phyloP scores from a whole-genome alignment of 2,888 invertebrate species.

The Pharmacophagus antenor region DNA sequence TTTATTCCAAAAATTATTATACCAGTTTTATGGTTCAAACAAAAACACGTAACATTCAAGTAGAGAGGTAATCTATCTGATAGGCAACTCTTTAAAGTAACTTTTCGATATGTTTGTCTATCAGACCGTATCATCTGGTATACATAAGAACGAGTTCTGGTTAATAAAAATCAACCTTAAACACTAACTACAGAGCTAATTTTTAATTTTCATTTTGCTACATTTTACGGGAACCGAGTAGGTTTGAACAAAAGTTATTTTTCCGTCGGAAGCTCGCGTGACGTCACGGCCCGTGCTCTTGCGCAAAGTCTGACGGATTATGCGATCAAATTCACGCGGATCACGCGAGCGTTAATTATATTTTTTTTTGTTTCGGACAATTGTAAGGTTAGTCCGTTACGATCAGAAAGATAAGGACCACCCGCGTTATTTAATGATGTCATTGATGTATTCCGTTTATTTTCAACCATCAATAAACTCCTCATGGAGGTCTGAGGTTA shows the following conservation, averaged over 20 bases:
- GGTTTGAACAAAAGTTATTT: conserved; percentile 42
- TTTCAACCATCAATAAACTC: neutral
- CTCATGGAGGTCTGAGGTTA: neutral
- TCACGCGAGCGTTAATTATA: conserved; percentile 48
- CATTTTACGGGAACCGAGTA: conserved; percentile 19
- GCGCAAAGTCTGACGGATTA: conserved; percentile 55
- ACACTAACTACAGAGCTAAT: neutral
- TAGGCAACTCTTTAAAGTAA: conserved; percentile 35
- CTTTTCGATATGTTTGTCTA: conserved; percentile 47
- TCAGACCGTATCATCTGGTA: conserved; percentile 51
- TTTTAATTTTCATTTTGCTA: neutral
- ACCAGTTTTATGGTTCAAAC: conserved; percentile 20
- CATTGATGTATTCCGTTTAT: neutral
- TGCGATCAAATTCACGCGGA: conserved; percentile 47
- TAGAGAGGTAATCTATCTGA: conserved; percentile 37
- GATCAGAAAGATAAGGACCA: conserved; percentile 18
- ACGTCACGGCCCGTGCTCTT: conserved; percentile 53
- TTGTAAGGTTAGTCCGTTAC: conserved; percentile 40
- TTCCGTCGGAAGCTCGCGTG: conserved; percentile 55
- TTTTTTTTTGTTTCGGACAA: conserved; percentile 44
- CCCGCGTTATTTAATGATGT: neutral
- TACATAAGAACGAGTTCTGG: conserved; percentile 28
- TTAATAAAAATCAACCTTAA: conserved; percentile 2
- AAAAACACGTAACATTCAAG: conserved; percentile 33
- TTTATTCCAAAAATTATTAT: neutral